Percentiles rank a stretch among this genome's conserved stretches.
Evolutionary conservation across 2,888 invertebrate species (phyloP).

Genomic region (Mechanitis messenoides): DNA sequence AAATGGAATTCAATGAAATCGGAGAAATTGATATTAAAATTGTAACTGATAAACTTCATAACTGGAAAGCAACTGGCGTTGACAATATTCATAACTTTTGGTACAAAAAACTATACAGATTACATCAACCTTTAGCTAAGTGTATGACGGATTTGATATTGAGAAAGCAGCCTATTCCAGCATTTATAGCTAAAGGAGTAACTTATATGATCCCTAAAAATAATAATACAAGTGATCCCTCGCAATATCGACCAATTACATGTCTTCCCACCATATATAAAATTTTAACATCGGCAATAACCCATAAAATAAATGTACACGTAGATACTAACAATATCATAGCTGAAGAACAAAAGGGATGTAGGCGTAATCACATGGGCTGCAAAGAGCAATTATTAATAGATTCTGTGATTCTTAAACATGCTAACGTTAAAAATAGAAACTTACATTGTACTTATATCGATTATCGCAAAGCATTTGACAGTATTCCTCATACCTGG

Average conservation of each 20-base stretch:
- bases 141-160: neutral
- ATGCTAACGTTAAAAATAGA: constrained; percentile 3
- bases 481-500: too few relatives aligned
- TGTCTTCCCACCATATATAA: too few relatives aligned
- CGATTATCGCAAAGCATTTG: too few relatives aligned
- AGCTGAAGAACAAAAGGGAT: constrained; percentile 24
- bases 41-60: constrained; percentile 20
- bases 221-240: too few relatives aligned
- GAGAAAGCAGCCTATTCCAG: too few relatives aligned
- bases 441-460: neutral
- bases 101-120: constrained; percentile 21
- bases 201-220: too few relatives aligned
- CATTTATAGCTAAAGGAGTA: too few relatives aligned
- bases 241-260: too few relatives aligned
- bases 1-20: constrained; percentile 8
- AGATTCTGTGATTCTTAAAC: constrained; percentile 4
- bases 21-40: constrained; percentile 13
- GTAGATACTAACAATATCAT: constrained; percentile 5
- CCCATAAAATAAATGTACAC: too few relatives aligned
- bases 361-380: constrained; percentile 16
- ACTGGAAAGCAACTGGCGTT: constrained; percentile 23
- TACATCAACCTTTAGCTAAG: constrained; percentile 20
- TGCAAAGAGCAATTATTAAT: constrained; percentile 22
- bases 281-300: too few relatives aligned
- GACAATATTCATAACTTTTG: constrained; percentile 25